Conservation (phyloP, 1,140 invertebrate species). For the Watersipora subatra region DNA sequence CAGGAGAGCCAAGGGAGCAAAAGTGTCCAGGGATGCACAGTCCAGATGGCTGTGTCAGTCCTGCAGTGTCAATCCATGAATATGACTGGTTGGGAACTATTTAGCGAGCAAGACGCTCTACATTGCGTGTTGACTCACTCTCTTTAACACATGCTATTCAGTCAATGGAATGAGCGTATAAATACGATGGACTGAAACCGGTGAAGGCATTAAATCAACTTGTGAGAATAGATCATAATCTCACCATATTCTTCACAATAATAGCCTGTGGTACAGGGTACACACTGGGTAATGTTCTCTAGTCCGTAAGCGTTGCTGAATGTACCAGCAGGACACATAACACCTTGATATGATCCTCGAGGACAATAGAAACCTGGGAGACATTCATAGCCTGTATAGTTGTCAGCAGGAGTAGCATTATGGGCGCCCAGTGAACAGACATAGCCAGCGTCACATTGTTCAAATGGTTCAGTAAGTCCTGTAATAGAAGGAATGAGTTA, state of each 20-base stretch:
- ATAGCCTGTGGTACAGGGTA: conserved; percentile 25
- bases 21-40: conserved; percentile 26
- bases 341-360: conserved; percentile 18
- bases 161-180: too few species aligned
- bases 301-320: conserved; percentile 29
- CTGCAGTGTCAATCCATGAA: conserved; percentile 15
- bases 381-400: conserved; percentile 13
- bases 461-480: conserved; percentile 28
- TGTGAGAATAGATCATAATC: too few species aligned
- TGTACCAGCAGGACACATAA: conserved; percentile 22
- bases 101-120: too few species aligned
- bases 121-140: too few species aligned
- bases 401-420: not conserved
- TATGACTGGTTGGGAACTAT: too few species aligned
- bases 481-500: too few species aligned
- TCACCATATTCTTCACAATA: conserved; percentile 26
- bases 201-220: too few species aligned
- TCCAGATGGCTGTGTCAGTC: conserved; percentile 21
- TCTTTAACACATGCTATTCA: too few species aligned
- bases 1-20: conserved; percentile 22
- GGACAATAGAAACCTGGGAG: conserved; percentile 33
- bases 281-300: conserved; percentile 20
- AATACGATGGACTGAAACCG: too few species aligned
- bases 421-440: conserved; percentile 23
- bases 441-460: conserved; percentile 28